Conservation (phyloP, 2,888 invertebrate genomes). For the Cataglyphis altisquamis region DNA sequence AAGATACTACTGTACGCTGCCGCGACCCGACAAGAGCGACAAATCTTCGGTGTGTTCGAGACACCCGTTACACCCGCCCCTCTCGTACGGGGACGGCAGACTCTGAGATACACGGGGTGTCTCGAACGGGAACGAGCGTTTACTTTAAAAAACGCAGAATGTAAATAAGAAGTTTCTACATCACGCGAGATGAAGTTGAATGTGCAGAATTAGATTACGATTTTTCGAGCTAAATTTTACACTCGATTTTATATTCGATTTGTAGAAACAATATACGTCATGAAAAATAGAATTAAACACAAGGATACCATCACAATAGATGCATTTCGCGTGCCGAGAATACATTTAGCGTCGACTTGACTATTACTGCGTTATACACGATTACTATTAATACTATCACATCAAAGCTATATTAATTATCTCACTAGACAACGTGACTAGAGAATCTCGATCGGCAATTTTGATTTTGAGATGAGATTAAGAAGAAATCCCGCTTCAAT, state of each 20-base stretch:
- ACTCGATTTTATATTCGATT: not conserved
- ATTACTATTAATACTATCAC: not conserved
- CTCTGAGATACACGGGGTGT: slow-evolving; percentile 14
- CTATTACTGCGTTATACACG: not conserved
- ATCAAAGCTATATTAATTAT: not conserved
- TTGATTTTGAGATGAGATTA: not conserved
- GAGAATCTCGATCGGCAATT: slow-evolving; percentile 3
- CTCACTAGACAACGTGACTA: not conserved
- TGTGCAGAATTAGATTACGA: not conserved
- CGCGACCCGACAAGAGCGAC: slow-evolving; percentile 34
- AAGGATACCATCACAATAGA: not conserved
- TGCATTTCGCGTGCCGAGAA: not conserved
- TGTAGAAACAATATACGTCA: not conserved
- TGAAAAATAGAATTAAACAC: not conserved
- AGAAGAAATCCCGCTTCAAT: slow-evolving; percentile 33
- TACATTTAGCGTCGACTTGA: not conserved
- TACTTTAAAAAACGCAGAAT: not conserved
- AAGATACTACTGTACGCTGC: slow-evolving; percentile 44
- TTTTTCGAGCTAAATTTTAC: not conserved
- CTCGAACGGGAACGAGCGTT: slow-evolving; percentile 14
- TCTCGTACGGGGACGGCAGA: slow-evolving; percentile 13
- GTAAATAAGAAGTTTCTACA: not conserved
- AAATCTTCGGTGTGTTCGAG: slow-evolving; percentile 17
- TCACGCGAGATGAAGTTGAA: not conserved
- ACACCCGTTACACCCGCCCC: slow-evolving; percentile 22